Evolutionary conservation across 2,797 vertebrate species (phyloP).

Genomic region (Amphiprion clarkii): DNA sequence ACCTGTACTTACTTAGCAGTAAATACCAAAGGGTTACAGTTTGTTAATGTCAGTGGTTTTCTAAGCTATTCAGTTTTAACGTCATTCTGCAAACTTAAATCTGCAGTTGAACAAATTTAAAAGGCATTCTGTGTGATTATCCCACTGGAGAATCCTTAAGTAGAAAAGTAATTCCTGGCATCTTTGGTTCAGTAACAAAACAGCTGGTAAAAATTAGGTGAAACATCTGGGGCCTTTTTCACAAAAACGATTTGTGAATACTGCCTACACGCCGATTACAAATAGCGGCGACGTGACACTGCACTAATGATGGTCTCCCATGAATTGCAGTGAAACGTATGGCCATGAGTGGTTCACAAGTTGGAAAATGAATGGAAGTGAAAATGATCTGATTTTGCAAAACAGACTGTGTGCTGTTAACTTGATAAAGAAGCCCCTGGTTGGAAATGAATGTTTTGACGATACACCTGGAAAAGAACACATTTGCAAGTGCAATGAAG

Average conservation of each 20-base stretch:
- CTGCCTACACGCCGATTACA: background rate
- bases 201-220: slow-evolving; percentile 36
- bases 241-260: background rate
- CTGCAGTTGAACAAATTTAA: background rate
- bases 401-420: background rate
- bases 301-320: background rate
- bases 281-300: background rate
- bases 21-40: too few relatives aligned
- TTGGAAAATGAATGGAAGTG: background rate
- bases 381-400: background rate
- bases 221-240: slow-evolving; percentile 41
- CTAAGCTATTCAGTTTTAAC: too few relatives aligned
- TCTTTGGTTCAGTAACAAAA: slow-evolving; percentile 20
- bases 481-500: background rate
- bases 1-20: too few relatives aligned
- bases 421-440: background rate
- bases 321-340: background rate
- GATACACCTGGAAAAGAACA: background rate
- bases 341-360: background rate
- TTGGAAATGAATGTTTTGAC: background rate
- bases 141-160: background rate
- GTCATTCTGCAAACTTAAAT: too few relatives aligned
- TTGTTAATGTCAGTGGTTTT: too few relatives aligned
- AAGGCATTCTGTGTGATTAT: background rate
- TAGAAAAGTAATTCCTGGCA: slow-evolving; percentile 6